These are phyloP conservation scores for Patagioenas fasciata DNA, from an alignment of 2,113 vertebrate species.

Conservation along the genomic window DNA sequence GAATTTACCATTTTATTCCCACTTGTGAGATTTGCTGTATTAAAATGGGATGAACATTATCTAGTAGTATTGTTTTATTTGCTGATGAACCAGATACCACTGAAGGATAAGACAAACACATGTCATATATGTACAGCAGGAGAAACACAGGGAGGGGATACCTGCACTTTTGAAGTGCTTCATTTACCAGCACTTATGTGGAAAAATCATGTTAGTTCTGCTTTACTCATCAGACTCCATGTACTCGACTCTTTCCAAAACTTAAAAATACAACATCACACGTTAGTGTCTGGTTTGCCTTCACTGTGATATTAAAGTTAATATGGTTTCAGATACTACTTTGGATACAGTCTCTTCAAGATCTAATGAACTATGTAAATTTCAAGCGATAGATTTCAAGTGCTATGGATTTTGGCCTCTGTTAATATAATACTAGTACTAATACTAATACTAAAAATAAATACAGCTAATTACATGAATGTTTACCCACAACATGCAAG, in stretches of 20 bases:
- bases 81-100: background rate
- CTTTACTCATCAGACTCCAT: background rate
- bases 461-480: background rate
- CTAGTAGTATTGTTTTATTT: background rate
- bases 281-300: background rate
- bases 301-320: background rate
- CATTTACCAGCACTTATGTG: background rate
- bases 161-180: background rate
- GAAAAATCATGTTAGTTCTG: background rate
- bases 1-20: background rate
- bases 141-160: background rate
- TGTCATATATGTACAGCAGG: background rate
- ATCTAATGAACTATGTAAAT: background rate
- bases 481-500: background rate
- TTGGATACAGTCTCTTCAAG: background rate
- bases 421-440: background rate
- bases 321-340: background rate
- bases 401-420: background rate
- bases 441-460: background rate
- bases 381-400: background rate
- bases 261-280: background rate
- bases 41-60: background rate
- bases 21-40: fast-evolving
- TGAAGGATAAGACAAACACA: background rate
- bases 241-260: background rate